phyloP scores from a whole-genome alignment of 1,140 invertebrate species.

The Ganaspis sp. region DNA sequence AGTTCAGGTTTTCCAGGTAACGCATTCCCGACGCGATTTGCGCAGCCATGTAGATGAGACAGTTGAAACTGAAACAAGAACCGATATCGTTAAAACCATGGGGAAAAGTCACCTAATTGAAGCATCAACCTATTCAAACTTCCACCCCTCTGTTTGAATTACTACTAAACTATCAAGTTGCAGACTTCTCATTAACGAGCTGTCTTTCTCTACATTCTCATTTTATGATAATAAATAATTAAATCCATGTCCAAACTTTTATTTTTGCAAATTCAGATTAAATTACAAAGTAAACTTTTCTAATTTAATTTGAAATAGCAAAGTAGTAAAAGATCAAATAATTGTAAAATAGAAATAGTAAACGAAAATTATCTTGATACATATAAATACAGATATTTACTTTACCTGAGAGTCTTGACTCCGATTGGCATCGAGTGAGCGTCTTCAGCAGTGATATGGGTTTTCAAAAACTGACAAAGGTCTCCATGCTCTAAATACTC shows the following conservation, averaged over 20 bases:
- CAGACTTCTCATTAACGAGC: neutral
- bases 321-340: too few relatives aligned
- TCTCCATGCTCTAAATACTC: slow-evolving; percentile 95
- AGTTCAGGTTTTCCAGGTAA: slow-evolving; percentile 87
- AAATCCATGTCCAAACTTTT: too few relatives aligned
- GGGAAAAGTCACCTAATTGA: slow-evolving; percentile 50
- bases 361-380: too few relatives aligned
- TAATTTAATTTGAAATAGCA: too few relatives aligned
- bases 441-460: slow-evolving; percentile 79
- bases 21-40: slow-evolving; percentile 93
- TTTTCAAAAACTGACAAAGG: slow-evolving; percentile 89
- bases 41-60: slow-evolving; percentile 87
- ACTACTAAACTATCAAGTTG: neutral
- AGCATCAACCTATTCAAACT: slow-evolving; percentile 55
- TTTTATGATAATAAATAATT: too few relatives aligned
- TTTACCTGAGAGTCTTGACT: slow-evolving; percentile 80
- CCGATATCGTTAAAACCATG: slow-evolving; percentile 51
- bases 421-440: slow-evolving; percentile 79
- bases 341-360: neutral
- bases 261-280: too few relatives aligned
- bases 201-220: too few relatives aligned
- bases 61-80: slow-evolving; percentile 81
- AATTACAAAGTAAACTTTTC: too few relatives aligned
- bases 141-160: slow-evolving; percentile 34
- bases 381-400: neutral